These are phyloP conservation scores for Rhynchophorus ferrugineus DNA, from an alignment of 1,140 invertebrate species.

Conservation along the genomic window DNA sequence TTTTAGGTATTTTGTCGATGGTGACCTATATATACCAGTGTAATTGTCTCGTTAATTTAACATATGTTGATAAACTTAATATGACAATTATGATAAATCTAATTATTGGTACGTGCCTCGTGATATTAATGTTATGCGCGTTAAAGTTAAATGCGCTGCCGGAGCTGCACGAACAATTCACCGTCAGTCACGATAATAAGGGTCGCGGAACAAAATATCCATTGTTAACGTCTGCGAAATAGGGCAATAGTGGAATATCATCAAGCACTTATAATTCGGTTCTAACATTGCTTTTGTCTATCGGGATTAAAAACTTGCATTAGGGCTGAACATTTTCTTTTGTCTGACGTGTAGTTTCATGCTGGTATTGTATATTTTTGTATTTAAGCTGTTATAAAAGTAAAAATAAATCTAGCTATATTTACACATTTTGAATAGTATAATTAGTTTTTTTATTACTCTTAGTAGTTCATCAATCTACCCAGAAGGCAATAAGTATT, in stretches of 20 bases:
- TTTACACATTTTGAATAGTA: too few relatives aligned
- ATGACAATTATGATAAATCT: too few relatives aligned
- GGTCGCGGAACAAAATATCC: background rate
- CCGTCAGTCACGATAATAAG: background rate
- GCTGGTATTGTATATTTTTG: background rate
- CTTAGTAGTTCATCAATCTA: too few relatives aligned
- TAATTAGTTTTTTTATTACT: too few relatives aligned
- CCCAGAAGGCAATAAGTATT: too few relatives aligned
- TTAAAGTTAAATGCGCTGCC: background rate
- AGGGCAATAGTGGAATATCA: background rate
- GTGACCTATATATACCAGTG: too few relatives aligned
- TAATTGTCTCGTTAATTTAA: too few relatives aligned
- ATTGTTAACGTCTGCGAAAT: background rate
- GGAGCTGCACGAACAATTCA: background rate
- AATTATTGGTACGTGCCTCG: too few relatives aligned
- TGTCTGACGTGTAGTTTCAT: background rate
- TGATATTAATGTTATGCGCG: background rate
- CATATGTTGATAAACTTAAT: too few relatives aligned
- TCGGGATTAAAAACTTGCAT: background rate
- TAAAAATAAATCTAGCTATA: too few relatives aligned
- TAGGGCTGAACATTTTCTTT: background rate
- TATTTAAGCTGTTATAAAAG: background rate
- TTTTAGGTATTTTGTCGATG: too few relatives aligned
- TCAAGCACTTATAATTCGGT: background rate
- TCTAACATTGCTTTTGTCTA: background rate